Evolutionary conservation across 2,888 invertebrate genomes (phyloP), one percentile per base, ranked within the genome.

Genomic region (Agonum fuliginosum): DNA sequence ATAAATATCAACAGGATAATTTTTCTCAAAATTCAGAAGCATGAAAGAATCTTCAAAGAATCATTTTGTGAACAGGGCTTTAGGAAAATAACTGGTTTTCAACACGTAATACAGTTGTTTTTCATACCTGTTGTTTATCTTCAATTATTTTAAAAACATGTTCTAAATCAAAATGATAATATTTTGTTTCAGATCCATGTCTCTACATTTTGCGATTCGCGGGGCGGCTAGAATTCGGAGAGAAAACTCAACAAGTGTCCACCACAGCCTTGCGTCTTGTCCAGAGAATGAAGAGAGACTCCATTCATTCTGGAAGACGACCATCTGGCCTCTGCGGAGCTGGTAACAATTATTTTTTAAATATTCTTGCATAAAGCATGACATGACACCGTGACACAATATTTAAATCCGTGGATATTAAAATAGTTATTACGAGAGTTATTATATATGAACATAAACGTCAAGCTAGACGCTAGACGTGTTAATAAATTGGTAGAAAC

Each of bases 241-340:
- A 94, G 0, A 97, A 97, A 87, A 95, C 96, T 8, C 97, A 98
- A 83, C 97, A 97, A 85, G 98, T 99, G 3, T 94, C 96, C 74
- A 96, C 95, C 91, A 97, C 99, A 1, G 99, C 99, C 0, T 89
- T 97, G 77, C 91, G 99, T 75, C 89, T 99, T 78, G 97, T 99
- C 19, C 95, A 97, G 87, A 90, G 99, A 82, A 99, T 99, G 99
- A 99, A 98, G 87, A 91, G 96, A 83, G 99, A 99, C 87, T 98
- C 97, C 86, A 95, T 99, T 86, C 97, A 98, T 86, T 96, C 96
- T 0, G 99, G 99, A 4, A 90, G 99, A 78, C 89, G 98, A 81
- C 99, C 99, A 0, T 97, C 98, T 0, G 99, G 99, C 8, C 91
- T 99, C 17, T 99, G 99, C 87, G 99, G 99, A 20, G 99, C 99